These are phyloP conservation scores for Emydocephalus ijimae DNA, from an alignment of 2,113 vertebrate genomes.

Conservation along the genomic window DNA sequence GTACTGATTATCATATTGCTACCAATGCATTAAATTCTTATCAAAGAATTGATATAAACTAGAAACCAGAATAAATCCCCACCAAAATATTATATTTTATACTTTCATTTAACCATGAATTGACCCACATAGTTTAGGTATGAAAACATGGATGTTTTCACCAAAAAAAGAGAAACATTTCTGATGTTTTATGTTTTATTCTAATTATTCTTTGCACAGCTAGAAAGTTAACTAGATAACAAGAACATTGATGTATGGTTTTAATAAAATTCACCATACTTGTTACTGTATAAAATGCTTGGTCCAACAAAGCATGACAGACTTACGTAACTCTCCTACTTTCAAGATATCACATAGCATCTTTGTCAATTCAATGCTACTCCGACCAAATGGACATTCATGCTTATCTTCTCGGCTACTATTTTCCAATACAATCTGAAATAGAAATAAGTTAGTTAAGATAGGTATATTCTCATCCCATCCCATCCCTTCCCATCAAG, in stretches of 20 bases:
- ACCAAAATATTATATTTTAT: neutral
- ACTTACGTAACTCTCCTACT: conserved; percentile 99
- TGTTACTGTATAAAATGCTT: neutral
- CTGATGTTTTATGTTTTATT: neutral
- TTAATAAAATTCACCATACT: neutral
- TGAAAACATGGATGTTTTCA: rapidly evolving
- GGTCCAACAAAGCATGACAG: conserved; percentile 11
- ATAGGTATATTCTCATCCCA: neutral
- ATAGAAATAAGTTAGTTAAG: conserved; percentile 28
- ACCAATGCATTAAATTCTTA: neutral
- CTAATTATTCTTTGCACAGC: neutral
- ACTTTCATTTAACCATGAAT: neutral
- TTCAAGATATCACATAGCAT: conserved; percentile 98
- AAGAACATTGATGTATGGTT: neutral
- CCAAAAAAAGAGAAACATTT: neutral
- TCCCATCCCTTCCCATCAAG: neutral
- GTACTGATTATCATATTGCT: neutral
- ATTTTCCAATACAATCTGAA: conserved; percentile 96
- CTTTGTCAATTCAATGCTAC: conserved; percentile 97
- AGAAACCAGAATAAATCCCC: rapidly evolving
- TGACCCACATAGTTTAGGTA: rapidly evolving
- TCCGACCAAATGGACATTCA: conserved; percentile 96
- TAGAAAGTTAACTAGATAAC: neutral
- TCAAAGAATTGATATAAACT: neutral
- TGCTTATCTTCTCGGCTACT: conserved; percentile 98